Base-by-base conservation (phyloP, 37 sponge, comb jelly and placozoan genomes). In the Geodia barretti region DNA sequence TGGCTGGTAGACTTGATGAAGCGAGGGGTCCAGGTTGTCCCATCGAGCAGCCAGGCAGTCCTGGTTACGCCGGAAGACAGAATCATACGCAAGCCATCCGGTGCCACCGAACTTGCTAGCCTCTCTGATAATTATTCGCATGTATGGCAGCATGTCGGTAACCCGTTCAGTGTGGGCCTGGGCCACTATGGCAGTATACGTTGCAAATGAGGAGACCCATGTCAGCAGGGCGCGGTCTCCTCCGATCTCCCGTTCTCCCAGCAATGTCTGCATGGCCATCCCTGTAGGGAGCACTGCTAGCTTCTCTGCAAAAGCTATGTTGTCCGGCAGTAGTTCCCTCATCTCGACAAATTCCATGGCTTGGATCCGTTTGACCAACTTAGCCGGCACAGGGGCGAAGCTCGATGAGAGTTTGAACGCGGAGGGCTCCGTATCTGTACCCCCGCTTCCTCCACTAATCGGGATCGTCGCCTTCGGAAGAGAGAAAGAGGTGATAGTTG, bases 61-160 rank as follows among this genome's bases (percentile, higher is more conserved):
- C 7, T 64, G 25, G 65, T 64, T 64, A n/a, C 65, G 65, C n/a
- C 73, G 73, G 38, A 72, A 72, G 23, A 42, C 26, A 5, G 41
- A 4, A 28, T 72, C 73, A 41, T 72, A 72, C 7, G 38, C 20
- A 4, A 39, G 41, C 73, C 73, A 72, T 36, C 73, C 73, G 5
- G 7, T n/a, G 41, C 73, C 73, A 8, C 73, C 73, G 38, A n/a
- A 32, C 37, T 41, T 39, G 47, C 29, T 21, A 24, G 73, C 73
- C 37, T 72, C 73, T 20, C 73, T 39, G 47, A 72, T 41, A 37
- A 39, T 72, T 7, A 72, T 11, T 37, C 37, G 32, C 32, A 72
- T 39, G 73, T 72, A 72, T 7, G 37, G 37, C 73, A 72, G 41
- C 73, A 72, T 39, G 47, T 72, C 73, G 7, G 73, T 14, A 17